Evolutionary conservation across 2,797 vertebrate species (phyloP).

Genomic region (Catostomus latipinnis): DNA sequence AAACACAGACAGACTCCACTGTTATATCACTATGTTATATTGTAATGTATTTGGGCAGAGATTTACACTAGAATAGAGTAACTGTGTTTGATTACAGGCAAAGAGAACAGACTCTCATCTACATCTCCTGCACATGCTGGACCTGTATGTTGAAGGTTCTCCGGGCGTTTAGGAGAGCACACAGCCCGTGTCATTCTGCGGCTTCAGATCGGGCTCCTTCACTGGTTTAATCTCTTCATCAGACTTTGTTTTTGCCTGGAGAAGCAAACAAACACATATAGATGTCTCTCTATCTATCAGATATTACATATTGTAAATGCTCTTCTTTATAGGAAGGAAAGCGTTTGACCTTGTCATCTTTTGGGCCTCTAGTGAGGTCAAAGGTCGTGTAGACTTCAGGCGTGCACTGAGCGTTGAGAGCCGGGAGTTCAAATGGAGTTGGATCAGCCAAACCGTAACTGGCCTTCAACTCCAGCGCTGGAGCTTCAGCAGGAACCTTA

Average conservation of each 20-base stretch:
- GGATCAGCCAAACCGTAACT: conserved; percentile 96
- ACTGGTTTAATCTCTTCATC: conserved; percentile 94
- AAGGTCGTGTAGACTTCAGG: conserved; percentile 88
- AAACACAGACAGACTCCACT: conserved; percentile 1
- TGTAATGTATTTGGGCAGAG: neutral
- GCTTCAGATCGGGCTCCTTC: conserved; percentile 95
- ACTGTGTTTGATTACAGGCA: neutral
- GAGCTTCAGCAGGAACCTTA: conserved; percentile 91
- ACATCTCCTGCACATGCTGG: neutral
- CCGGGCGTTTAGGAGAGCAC: conserved; percentile 81
- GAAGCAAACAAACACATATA: neutral
- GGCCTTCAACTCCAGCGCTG: conserved; percentile 93
- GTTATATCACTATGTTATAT: conserved; percentile 32
- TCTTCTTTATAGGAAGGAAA: neutral
- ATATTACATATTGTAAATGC: neutral
- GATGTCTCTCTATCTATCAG: neutral
- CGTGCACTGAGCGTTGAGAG: conserved; percentile 84
- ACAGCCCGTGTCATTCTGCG: conserved; percentile 95
- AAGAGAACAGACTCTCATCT: neutral
- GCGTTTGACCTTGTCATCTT: conserved; percentile 87
- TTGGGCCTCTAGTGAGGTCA: conserved; percentile 92
- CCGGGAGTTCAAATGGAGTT: conserved; percentile 86
- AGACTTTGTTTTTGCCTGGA: conserved; percentile 81
- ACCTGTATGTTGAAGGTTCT: neutral
- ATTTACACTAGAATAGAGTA: neutral